Evolutionary conservation across 2,797 vertebrate genomes (phyloP).

Genomic region (Acanthurus leucopareius): DNA sequence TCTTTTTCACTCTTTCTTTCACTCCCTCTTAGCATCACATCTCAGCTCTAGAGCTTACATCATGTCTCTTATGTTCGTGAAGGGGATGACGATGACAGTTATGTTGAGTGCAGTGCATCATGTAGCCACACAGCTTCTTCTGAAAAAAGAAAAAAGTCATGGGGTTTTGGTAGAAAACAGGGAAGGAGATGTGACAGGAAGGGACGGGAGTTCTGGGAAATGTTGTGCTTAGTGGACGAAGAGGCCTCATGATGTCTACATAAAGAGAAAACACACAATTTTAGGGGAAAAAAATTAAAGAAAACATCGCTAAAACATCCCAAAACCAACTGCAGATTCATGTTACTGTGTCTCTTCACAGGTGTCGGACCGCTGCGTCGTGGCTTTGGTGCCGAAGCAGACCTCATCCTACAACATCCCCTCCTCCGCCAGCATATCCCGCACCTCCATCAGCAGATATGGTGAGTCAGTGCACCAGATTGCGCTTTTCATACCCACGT

Average conservation of each 20-base stretch:
- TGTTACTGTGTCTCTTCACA: slow-evolving; percentile 66
- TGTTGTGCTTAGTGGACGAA: slow-evolving; percentile 36
- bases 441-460: slow-evolving; percentile 97
- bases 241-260: slow-evolving; percentile 13
- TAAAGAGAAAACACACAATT: neutral
- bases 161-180: slow-evolving; percentile 49
- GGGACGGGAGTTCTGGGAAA: slow-evolving; percentile 35
- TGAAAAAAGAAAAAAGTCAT: slow-evolving; percentile 41
- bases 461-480: slow-evolving; percentile 84
- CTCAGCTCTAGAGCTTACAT: slow-evolving; percentile 58
- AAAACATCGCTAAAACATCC: neutral
- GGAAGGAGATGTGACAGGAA: slow-evolving; percentile 59
- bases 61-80: slow-evolving; percentile 66
- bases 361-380: slow-evolving; percentile 97
- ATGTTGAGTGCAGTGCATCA: slow-evolving; percentile 64
- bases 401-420: slow-evolving; percentile 99
- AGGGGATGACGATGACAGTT: slow-evolving; percentile 63
- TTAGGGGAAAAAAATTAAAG: neutral
- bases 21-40: slow-evolving; percentile 43
- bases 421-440: slow-evolving; percentile 95
- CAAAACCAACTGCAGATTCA: neutral
- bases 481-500: neutral
- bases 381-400: slow-evolving; percentile 97
- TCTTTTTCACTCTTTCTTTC: slow-evolving; percentile 22
- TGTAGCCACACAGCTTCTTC: slow-evolving; percentile 47